Percentiles rank a stretch among this genome's conserved stretches.
phyloP scores from a whole-genome alignment of 2,113 vertebrate genomes.

The Poicephalus gulielmi region DNA sequence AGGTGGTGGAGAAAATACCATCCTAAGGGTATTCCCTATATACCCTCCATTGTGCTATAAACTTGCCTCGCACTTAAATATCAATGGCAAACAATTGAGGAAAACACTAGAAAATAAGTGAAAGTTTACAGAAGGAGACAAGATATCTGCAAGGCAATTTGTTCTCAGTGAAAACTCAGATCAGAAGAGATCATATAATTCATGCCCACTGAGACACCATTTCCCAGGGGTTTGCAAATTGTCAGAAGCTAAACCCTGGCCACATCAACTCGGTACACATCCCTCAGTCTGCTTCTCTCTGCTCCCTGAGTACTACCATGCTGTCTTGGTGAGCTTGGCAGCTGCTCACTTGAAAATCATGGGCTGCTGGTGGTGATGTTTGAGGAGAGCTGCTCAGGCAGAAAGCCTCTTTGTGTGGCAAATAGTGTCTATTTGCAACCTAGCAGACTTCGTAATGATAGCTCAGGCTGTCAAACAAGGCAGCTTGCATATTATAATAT shows the following conservation, averaged over 20 bases:
- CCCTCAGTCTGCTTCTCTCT: not conserved
- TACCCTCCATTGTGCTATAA: not conserved
- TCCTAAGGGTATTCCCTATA: not conserved
- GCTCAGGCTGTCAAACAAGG: not conserved
- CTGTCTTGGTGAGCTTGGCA: conserved; percentile 5
- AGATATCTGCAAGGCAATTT: not conserved
- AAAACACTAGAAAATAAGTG: not conserved
- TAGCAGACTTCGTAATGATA: not conserved
- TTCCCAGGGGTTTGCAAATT: not conserved
- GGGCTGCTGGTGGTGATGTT: not conserved
- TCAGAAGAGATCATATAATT: not conserved
- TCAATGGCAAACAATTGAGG: not conserved
- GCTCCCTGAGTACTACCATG: not conserved
- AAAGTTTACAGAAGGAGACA: not conserved
- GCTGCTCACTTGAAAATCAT: not conserved
- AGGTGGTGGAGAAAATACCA: not conserved
- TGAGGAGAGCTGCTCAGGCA: conserved; percentile 23
- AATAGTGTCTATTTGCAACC: not conserved
- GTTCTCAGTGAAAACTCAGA: not conserved
- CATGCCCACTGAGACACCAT: not conserved
- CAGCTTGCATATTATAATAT: not conserved
- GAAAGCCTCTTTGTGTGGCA: conserved; percentile 25
- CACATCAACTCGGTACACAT: not conserved
- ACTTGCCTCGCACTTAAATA: not conserved
- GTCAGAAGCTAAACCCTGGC: not conserved